Evolutionary conservation across 2,113 vertebrate genomes (phyloP), one percentile per base, ranked within the genome.

Genomic region (Cheilinus undulatus): DNA sequence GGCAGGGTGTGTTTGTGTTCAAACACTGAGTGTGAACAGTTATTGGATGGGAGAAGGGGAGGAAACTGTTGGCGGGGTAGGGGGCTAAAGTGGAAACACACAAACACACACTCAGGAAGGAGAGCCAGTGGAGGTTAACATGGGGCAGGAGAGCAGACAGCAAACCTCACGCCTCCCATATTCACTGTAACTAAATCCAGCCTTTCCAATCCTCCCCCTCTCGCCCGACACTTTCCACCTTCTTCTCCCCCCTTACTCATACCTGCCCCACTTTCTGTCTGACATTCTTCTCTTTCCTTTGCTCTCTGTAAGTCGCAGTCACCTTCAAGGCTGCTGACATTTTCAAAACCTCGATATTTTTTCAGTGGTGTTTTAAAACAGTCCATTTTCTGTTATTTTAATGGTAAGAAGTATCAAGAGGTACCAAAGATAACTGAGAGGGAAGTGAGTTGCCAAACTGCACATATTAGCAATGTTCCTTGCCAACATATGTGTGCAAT

Each of bases 11-110:
- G 88, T 89, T 91, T 90, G 88, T 83, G 74, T 89, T 91, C 73
- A 86, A 91, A 89, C 87, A 83, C 53, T 17, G 82, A 86, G 89
- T 88, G 88, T 59, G 89, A 89, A 87, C 91, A 87, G 76, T 89
- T 91, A 88, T 69, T 86, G 87, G 80, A 80, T 17, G 50, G 63
- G 24, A 75, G 78, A 56, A 64, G 70, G 69, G 80, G 83, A 69
- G 85, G 80, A 77, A 75, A 73, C 65, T 78, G 77, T 78, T 43
- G 27, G 80, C 20, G n/a, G 65, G 45, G 69, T 40, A 46, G 60
- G 56, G 59, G 54, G 73, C 49, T 64, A 38, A 84, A 83, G 79
- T 80, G 67, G 78, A 82, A 89, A 76, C 77, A 77, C 66, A 61
- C 38, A 43, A 10, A 13, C 43, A 63, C 42, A 70, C 15, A 40